Conservation (phyloP, 1,140 invertebrate species). For the Drosophila paulistorum region DNA sequence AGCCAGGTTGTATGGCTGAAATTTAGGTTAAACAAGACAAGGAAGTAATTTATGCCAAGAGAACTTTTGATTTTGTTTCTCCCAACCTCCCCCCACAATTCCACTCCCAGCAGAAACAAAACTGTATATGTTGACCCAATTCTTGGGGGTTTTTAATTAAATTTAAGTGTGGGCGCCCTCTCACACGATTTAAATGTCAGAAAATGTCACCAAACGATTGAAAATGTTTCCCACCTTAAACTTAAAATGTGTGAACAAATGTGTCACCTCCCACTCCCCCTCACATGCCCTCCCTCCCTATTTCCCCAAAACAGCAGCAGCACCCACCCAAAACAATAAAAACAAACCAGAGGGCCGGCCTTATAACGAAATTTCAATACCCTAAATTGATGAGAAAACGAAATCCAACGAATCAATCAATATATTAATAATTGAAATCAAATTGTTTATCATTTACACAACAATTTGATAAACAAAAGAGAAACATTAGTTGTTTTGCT, state of each 20-base stretch:
- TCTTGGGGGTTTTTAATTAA: conserved; percentile 19
- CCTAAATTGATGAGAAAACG: background rate
- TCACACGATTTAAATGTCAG: conserved; percentile 52
- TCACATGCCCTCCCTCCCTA: background rate
- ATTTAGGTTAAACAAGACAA: conserved; percentile 45
- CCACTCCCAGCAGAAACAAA: background rate
- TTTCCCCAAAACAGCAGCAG: background rate
- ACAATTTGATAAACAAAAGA: no score
- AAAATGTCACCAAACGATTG: conserved; percentile 55
- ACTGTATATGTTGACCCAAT: conserved; percentile 15
- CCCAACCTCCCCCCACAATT: no score
- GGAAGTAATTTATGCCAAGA: conserved; percentile 45
- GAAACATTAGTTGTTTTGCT: no score
- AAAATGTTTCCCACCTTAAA: conserved; percentile 30
- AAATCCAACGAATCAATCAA: no score
- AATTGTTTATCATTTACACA: no score
- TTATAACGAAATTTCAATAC: background rate
- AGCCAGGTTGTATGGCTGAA: background rate
- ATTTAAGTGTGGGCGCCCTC: conserved; percentile 33
- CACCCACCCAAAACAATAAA: conserved; percentile 7
- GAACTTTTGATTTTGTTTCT: conserved; percentile 59
- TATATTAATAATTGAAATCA: no score
- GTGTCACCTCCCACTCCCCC: conserved; percentile 12
- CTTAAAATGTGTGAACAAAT: conserved; percentile 26
- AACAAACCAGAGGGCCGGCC: background rate